Percentiles rank a stretch among this genome's conserved stretches.
phyloP scores from a whole-genome alignment of 2,888 invertebrate genomes.

The Polydrusus pterygomalis region DNA sequence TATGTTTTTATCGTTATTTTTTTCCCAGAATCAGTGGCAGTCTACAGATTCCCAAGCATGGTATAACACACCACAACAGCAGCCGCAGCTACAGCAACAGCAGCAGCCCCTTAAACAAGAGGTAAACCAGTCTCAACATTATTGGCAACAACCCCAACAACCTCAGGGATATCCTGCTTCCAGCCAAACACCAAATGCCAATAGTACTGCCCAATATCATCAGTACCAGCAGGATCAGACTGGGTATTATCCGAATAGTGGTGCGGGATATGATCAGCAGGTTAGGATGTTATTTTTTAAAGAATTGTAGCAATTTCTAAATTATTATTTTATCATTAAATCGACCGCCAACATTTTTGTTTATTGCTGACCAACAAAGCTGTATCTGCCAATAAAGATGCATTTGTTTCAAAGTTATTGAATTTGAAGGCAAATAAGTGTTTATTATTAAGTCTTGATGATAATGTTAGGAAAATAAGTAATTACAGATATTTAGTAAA shows the following conservation, averaged over 20 bases:
- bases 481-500: too few species aligned
- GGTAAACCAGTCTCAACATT: constrained; percentile 62
- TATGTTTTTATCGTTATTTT: neutral
- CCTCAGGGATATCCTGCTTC: constrained; percentile 43
- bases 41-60: constrained; percentile 68
- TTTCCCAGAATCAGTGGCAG: constrained; percentile 67
- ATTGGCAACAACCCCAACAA: constrained; percentile 55
- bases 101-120: constrained; percentile 59
- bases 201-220: constrained; percentile 56
- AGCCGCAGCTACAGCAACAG: constrained; percentile 63
- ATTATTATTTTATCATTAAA: too few species aligned
- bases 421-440: too few species aligned
- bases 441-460: too few species aligned
- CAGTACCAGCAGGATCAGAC: constrained; percentile 62
- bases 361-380: too few species aligned
- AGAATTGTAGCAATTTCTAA: neutral
- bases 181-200: constrained; percentile 43
- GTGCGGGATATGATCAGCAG: constrained; percentile 41
- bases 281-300: constrained; percentile 4
- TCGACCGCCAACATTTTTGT: too few species aligned
- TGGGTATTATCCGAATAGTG: constrained; percentile 63
- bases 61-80: constrained; percentile 68
- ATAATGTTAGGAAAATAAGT: too few species aligned
- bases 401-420: too few species aligned
- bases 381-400: too few species aligned